Base-by-base conservation (phyloP, 2,113 vertebrate genomes). In the Oriolus oriolus region DNA sequence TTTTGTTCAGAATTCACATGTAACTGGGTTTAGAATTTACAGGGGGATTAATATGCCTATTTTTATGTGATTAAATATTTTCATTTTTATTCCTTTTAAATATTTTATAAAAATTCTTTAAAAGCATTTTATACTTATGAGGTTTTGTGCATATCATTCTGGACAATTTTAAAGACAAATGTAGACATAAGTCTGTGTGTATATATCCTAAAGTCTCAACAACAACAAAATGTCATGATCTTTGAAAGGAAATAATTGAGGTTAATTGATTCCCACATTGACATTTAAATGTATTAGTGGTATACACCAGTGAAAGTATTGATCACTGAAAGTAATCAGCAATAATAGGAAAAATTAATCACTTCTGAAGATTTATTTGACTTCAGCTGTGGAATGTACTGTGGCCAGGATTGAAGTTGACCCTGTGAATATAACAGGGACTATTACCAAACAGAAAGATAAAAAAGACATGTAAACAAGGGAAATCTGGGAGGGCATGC, bases 301-400 rank as follows among this genome's bases (percentile, higher is more conserved):
- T 59, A 53, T 74, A 28, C 68, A 90, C 50, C 63, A 93, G 59
- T 91, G 87, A 88, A 87, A 83, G 45, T 85, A 93, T 80, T 80
- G 82, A 90, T 94, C 79, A 80, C 2, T 70, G 50, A 73, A 95
- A 95, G 82, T 65, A 88, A 91, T 94, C 78, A 90, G 87, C 50
- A 94, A 86, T 88, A 88, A 88, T 6, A 93, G 52, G 42, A 83
- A 96, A 96, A 95, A 90, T 69, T 56, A 86, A 88, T 94, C 52
- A 60, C 27, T 91, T 87, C 12, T 13, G 33, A 37, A 84, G 59
- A 54, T 53, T 31, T 65, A 41, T 89, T 83, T 83, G 5, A 69
- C 31, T 96, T 85, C 89, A 66, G 27, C 56, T 81, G 23, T 35
- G n/a, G n/a, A 85, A 76, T 19, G 21, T 41, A 35, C 33, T 69